Conservation (phyloP, 2,888 invertebrate genomes). For the Nomada fabriciana region DNA sequence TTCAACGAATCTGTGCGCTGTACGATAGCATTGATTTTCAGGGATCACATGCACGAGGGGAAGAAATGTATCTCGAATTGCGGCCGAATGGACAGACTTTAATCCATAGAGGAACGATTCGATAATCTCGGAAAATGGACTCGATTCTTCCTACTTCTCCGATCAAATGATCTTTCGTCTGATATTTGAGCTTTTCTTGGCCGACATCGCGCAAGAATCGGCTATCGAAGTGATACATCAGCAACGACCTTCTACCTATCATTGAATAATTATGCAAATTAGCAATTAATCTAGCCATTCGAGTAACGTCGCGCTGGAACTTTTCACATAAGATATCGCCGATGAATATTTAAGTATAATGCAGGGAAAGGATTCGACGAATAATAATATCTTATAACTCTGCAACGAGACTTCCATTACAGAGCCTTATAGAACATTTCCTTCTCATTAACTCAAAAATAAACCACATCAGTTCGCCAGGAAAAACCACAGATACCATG, state of each 20-base stretch:
- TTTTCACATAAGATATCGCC: constrained; percentile 73
- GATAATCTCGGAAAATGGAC: constrained; percentile 51
- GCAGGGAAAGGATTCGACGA: constrained; percentile 46
- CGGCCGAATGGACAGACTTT: constrained; percentile 1
- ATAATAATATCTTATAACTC: constrained; percentile 43
- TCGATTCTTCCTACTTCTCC: constrained; percentile 45
- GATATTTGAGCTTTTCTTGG: constrained; percentile 57
- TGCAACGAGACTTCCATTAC: constrained; percentile 48
- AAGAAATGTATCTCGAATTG: background rate
- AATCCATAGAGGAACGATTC: constrained; percentile 22
- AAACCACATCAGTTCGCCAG: no score
- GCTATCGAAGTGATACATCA: constrained; percentile 35
- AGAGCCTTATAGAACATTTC: no score
- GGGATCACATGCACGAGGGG: background rate
- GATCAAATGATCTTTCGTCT: constrained; percentile 60
- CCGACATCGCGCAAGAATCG: constrained; percentile 47
- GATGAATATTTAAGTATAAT: constrained; percentile 75
- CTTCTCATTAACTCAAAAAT: no score
- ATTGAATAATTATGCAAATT: constrained; percentile 79
- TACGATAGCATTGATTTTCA: background rate
- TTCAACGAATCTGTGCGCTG: background rate
- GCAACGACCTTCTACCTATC: constrained; percentile 54
- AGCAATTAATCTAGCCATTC: constrained; percentile 77
- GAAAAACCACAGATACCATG: no score
- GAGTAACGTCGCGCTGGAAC: constrained; percentile 56